These are phyloP conservation scores for Mesorhabditis belari DNA, from an alignment of 2,888 invertebrate species.

Conservation along the genomic window DNA sequence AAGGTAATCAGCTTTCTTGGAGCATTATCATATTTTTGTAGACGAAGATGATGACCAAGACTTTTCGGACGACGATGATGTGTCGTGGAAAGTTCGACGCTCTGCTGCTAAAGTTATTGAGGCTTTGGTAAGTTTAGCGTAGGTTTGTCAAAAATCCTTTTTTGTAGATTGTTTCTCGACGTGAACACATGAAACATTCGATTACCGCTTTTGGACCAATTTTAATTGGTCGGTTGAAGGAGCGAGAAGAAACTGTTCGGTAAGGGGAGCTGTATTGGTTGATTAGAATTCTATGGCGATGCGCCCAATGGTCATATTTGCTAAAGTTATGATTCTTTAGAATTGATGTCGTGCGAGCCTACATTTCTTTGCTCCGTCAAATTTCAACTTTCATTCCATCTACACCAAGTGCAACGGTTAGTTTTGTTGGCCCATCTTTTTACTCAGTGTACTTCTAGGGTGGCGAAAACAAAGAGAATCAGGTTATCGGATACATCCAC, in stretches of 20 bases:
- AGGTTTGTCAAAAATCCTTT: neutral
- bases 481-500: slow-evolving; percentile 8
- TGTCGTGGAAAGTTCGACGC: slow-evolving; percentile 84
- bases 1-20: slow-evolving; percentile 53
- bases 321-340: neutral
- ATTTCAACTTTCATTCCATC: slow-evolving; percentile 64
- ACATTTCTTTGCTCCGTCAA: slow-evolving; percentile 82
- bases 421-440: too few relatives aligned
- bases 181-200: slow-evolving; percentile 81
- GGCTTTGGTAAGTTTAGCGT: slow-evolving; percentile 67
- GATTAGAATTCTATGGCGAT: slow-evolving; percentile 90
- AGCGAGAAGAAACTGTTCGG: slow-evolving; percentile 91
- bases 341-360: slow-evolving; percentile 81
- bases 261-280: too few relatives aligned
- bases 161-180: slow-evolving; percentile 66
- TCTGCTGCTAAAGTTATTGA: slow-evolving; percentile 96
- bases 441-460: too few relatives aligned
- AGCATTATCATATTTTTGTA: slow-evolving; percentile 5
- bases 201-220: slow-evolving; percentile 82
- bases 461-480: too few relatives aligned
- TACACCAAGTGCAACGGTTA: slow-evolving; percentile 11
- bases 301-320: slow-evolving; percentile 66
- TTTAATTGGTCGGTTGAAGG: slow-evolving; percentile 70
- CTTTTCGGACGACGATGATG: slow-evolving; percentile 97
- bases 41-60: slow-evolving; percentile 65